Conservation (phyloP, 1,140 invertebrate species). For the Notospermus geniculatus region DNA sequence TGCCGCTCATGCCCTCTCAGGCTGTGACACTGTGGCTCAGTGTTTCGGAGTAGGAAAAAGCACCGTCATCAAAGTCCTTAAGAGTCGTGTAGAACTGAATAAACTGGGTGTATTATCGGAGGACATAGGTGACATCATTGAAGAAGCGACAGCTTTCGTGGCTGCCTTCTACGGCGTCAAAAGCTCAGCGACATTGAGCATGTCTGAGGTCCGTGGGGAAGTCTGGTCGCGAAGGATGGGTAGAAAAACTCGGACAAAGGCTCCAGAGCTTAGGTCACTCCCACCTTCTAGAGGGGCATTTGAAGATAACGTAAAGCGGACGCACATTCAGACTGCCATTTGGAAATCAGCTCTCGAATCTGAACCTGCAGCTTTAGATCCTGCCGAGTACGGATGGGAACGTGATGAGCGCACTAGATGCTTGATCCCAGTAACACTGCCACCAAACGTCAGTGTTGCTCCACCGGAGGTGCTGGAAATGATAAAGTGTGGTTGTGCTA, state of each 20-base stretch:
- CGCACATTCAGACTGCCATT: neutral
- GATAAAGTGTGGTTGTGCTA: neutral
- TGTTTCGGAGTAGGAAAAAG: neutral
- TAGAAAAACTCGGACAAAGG: neutral
- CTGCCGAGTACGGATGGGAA: neutral
- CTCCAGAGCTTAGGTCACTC: neutral
- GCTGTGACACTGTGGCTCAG: conserved; percentile 3
- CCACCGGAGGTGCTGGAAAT: neutral
- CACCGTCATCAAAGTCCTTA: neutral
- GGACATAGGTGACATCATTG: neutral
- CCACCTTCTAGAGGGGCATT: neutral
- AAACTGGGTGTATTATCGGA: no score
- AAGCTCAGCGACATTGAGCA: neutral
- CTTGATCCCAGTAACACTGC: neutral
- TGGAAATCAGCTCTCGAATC: neutral
- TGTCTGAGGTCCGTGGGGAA: neutral
- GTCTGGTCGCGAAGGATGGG: conserved; percentile 5
- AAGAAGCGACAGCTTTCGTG: neutral
- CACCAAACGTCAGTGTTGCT: neutral
- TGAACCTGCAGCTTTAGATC: neutral
- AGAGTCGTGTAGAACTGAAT: neutral
- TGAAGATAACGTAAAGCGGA: neutral
- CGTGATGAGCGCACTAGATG: neutral
- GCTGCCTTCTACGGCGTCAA: neutral
- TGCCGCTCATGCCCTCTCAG: neutral